Conservation (phyloP, 2,113 vertebrate genomes). For the Silurus meridionalis region DNA sequence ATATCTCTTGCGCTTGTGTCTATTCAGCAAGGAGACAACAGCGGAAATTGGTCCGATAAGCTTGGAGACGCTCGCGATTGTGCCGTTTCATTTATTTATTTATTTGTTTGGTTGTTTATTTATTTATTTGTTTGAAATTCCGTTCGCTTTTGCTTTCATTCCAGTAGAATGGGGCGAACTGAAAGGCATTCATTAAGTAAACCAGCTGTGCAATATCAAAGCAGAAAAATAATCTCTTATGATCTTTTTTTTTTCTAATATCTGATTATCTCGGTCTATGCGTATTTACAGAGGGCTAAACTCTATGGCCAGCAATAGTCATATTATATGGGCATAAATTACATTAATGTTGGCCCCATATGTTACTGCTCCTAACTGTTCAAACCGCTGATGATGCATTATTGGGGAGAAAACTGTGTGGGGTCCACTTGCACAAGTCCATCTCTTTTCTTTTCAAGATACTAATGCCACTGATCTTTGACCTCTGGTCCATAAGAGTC, state of each 20-base stretch:
- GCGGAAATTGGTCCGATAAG: conserved; percentile 35
- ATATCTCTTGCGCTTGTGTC: conserved; percentile 68
- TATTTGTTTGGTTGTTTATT: background rate
- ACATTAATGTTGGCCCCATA: conserved; percentile 6
- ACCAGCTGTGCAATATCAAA: background rate
- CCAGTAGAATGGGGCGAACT: background rate
- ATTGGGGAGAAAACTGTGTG: background rate
- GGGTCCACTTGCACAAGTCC: background rate
- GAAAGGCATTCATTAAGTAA: background rate
- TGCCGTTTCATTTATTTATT: conserved; percentile 5
- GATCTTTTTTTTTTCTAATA: background rate
- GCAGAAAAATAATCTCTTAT: background rate
- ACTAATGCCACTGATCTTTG: conserved; percentile 43
- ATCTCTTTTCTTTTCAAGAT: conserved; percentile 23
- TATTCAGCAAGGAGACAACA: conserved; percentile 60
- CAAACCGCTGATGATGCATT: background rate
- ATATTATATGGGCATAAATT: background rate
- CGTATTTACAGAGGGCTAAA: background rate
- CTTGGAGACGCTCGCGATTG: background rate
- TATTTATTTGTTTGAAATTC: background rate
- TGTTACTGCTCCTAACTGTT: conserved; percentile 13
- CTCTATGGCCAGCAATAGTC: background rate
- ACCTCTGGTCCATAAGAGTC: conserved; percentile 37
- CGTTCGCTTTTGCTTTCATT: background rate
- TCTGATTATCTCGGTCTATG: background rate